Evolutionary conservation across 2,888 invertebrate genomes (phyloP).

Genomic region (Campoletis raptor): DNA sequence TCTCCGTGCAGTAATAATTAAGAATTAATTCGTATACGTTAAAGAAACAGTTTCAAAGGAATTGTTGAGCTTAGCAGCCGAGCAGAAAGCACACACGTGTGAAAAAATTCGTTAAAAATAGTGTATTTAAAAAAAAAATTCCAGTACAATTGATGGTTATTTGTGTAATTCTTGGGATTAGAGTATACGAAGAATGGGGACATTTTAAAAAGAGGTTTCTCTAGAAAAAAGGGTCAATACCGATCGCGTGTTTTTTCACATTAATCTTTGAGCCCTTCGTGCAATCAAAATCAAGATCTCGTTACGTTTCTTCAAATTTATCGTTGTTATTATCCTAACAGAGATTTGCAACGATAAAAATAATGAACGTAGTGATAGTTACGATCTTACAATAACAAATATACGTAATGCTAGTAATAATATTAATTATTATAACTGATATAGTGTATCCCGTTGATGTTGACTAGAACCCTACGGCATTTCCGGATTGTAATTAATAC

Average conservation of each 20-base stretch:
- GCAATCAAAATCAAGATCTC: slow-evolving; percentile 18
- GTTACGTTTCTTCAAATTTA: slow-evolving; percentile 30
- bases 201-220: background rate
- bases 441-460: background rate
- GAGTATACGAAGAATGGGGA: background rate
- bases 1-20: background rate
- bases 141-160: background rate
- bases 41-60: background rate
- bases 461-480: slow-evolving; percentile 25
- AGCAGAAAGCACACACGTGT: background rate
- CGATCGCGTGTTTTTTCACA: slow-evolving; percentile 14
- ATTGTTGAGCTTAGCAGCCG: background rate
- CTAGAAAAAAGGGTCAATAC: slow-evolving; percentile 8
- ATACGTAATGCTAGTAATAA: slow-evolving; percentile 5
- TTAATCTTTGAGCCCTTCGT: background rate
- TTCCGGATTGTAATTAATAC: slow-evolving; percentile 55
- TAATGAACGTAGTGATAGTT: background rate
- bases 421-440: slow-evolving; percentile 16
- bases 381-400: background rate
- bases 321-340: slow-evolving; percentile 3
- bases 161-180: background rate
- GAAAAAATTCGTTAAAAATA: background rate
- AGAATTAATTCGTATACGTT: background rate
- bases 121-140: background rate
- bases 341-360: slow-evolving; percentile 15